Evolutionary conservation across 2,888 invertebrate species (phyloP).

Genomic region (Eristalis pertinax): DNA sequence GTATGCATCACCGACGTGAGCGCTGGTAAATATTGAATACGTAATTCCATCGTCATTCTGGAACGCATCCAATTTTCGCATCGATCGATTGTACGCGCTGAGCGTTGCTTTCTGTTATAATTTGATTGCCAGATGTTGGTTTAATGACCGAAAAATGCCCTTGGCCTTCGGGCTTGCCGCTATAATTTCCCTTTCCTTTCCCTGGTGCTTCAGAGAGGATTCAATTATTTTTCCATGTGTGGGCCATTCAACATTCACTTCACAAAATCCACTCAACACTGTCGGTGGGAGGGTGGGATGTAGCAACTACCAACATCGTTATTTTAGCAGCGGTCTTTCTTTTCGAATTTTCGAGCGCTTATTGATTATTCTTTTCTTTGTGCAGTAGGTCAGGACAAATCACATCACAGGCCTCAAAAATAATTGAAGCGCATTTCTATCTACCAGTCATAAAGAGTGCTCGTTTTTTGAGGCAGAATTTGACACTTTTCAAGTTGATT

Average conservation of each 20-base stretch:
- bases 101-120: background rate
- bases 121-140: background rate
- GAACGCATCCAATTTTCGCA: background rate
- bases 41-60: background rate
- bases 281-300: background rate
- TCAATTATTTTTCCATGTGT: background rate
- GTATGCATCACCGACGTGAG: background rate
- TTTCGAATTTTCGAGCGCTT: too few relatives aligned
- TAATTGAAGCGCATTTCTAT: too few relatives aligned
- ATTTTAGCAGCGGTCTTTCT: too few relatives aligned
- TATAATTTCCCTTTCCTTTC: background rate
- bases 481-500: too few relatives aligned
- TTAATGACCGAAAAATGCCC: background rate
- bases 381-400: too few relatives aligned
- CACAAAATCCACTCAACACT: background rate
- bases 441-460: too few relatives aligned
- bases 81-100: background rate
- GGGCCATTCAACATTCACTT: background rate
- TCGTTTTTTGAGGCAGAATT: too few relatives aligned
- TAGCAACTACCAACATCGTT: background rate
- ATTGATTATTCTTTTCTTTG: too few relatives aligned
- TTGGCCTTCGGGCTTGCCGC: background rate
- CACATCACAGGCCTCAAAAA: too few relatives aligned
- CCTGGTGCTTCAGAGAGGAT: background rate
- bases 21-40: background rate